A percentile compares a stretch with the other conserved stretches of the same genome.
Conservation (phyloP, 2,797 vertebrate genomes). For the Lepidocolaptes lacrymiger region DNA sequence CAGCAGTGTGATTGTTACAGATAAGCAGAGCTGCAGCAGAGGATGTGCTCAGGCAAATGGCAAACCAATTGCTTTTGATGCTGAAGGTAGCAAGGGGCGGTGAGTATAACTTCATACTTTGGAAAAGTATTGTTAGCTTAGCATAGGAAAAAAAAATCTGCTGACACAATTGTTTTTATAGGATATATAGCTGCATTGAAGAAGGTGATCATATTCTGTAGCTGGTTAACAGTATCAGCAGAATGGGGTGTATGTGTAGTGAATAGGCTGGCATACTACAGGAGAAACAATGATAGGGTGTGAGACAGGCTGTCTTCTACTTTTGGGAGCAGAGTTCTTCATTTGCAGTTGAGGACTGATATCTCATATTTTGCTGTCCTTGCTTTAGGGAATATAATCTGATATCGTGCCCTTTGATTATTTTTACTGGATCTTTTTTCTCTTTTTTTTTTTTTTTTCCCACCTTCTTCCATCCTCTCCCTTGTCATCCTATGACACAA, state of each 20-base stretch:
- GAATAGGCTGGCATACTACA: background rate
- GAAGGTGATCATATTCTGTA: background rate
- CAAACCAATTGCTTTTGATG: conserved; percentile 40
- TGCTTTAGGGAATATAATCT: background rate
- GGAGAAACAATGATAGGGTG: background rate
- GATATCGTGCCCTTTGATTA: conserved; percentile 5
- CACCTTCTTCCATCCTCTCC: background rate
- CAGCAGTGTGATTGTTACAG: background rate
- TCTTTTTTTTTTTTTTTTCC: background rate
- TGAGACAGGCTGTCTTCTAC: background rate
- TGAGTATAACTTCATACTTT: background rate
- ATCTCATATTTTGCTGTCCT: background rate
- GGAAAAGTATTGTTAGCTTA: conserved; percentile 40
- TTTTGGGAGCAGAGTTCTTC: background rate
- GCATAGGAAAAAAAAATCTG: background rate
- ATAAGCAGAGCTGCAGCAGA: background rate
- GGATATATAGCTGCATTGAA: conserved; percentile 14
- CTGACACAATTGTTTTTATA: conserved; percentile 12
- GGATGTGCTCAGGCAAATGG: conserved; percentile 42
- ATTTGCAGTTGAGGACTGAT: background rate
- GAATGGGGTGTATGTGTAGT: background rate
- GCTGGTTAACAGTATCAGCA: background rate
- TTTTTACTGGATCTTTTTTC: background rate
- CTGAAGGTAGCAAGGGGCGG: background rate
- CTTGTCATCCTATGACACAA: background rate